phyloP scores from a whole-genome alignment of 1,140 invertebrate genomes.

The Popillia japonica region DNA sequence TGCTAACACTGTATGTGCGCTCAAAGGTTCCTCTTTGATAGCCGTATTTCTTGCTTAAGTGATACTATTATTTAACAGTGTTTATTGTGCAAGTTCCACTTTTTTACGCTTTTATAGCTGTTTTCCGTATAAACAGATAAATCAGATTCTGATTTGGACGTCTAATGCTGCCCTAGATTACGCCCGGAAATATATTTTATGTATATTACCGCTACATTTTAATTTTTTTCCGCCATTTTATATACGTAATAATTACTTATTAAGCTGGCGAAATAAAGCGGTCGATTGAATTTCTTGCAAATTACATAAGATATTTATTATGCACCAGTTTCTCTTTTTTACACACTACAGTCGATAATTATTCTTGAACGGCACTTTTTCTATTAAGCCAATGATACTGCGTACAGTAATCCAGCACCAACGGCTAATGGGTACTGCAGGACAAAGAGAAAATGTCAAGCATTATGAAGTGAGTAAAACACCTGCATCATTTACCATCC shows the following conservation, averaged over 20 bases:
- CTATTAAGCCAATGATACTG: background rate
- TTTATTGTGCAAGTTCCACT: background rate
- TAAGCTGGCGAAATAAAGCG: background rate
- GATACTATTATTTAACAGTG: background rate
- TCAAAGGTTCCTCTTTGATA: too few species aligned
- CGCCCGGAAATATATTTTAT: background rate
- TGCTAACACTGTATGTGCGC: too few species aligned
- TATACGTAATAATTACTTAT: background rate
- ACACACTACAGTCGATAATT: background rate
- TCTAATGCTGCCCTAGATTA: background rate
- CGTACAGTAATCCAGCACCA: background rate
- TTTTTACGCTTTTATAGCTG: background rate
- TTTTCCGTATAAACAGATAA: background rate
- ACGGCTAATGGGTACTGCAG: background rate
- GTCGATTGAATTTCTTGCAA: conserved; percentile 1
- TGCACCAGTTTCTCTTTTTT: conserved; percentile 1
- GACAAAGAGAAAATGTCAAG: background rate
- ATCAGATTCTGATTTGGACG: background rate
- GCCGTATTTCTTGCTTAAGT: too few species aligned
- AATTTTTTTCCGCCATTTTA: background rate
- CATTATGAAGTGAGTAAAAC: background rate
- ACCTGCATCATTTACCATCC: background rate
- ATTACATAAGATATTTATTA: conserved; percentile 4
- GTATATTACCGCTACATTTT: background rate
- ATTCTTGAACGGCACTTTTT: background rate